Evolutionary conservation across 2,888 invertebrate genomes (phyloP), one percentile per base, ranked within the genome.

Genomic region (Leucozona laternaria): DNA sequence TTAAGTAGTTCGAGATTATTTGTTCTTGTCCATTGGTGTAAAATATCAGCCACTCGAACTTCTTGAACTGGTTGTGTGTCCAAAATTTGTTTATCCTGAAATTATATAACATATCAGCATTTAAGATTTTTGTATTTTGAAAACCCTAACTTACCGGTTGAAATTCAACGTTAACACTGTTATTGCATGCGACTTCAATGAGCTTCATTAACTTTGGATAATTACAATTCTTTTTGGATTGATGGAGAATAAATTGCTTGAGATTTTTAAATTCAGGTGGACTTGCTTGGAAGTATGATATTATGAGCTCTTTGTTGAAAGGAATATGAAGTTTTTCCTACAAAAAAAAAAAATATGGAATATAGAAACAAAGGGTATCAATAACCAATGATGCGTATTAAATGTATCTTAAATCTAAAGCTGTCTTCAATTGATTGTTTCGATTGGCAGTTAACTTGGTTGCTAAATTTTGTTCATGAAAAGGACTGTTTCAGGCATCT

Each of bases 171-270:
- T 88, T 85, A 3, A 92, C 89, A 88, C 91, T 90, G 71, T 91
- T 89, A 15, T 89, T 89, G 28, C 90, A 91, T 31, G 90, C 90
- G 79, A 90, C 79, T 72, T 90, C 90, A 77, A 92, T 90, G 15
- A 92, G 88, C 73, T 91, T 90, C 62, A 91, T 90, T 76, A 92
- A 89, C 73, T 91, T 91, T 57, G 89, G 90, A 88, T 92, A 90
- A 89, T 93, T 91, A 75, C 91, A 91, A 71, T 91, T 91, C 72
- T 89, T 90, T 87, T 92, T 92, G 66, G 93, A 92, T 82, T 89
- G 90, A 79, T 91, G 89, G 64, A 92, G 78, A 62, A 93, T 88
- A 77, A 92, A 91, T 68, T 91, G 90, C 81, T 90, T 91, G 3
- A 92, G 88, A 88, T 90, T 90, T 77, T 90, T 89, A 50, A 84